Conservation (phyloP, 2,797 vertebrate genomes). For the Melanotaenia boesemani region DNA sequence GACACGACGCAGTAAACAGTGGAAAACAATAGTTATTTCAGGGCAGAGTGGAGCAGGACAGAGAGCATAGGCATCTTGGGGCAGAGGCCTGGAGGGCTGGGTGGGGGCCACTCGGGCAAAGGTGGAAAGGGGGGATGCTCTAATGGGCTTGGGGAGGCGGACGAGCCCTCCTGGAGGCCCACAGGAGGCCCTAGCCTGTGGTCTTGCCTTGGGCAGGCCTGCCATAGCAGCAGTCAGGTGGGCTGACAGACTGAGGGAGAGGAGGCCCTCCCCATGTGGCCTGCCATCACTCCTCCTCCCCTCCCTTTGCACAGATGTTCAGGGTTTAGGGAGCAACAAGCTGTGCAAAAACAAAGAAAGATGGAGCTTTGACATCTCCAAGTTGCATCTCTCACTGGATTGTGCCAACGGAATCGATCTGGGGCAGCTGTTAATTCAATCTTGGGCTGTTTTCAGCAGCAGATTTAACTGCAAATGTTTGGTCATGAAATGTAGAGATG, state of each 20-base stretch:
- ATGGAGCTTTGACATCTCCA: conserved; percentile 35
- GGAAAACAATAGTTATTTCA: conserved; percentile 81
- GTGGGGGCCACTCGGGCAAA: conserved; percentile 63
- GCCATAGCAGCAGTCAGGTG: conserved; percentile 83
- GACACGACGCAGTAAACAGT: conserved; percentile 60
- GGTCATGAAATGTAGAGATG: conserved; percentile 37
- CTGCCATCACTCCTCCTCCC: conserved; percentile 56
- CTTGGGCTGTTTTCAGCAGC: conserved; percentile 16
- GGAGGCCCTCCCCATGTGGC: conserved; percentile 74
- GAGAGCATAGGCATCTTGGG: conserved; percentile 82
- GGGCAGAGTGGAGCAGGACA: conserved; percentile 57
- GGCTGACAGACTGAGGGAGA: conserved; percentile 82
- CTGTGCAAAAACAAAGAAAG: conserved; percentile 69
- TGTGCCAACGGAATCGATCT: conserved; percentile 32
- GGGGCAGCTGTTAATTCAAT: conserved; percentile 29
- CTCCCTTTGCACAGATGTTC: conserved; percentile 74
- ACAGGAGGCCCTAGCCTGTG: conserved; percentile 89
- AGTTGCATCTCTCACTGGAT: conserved; percentile 20
- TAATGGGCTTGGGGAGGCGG: conserved; percentile 87
- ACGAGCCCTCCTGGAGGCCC: conserved; percentile 86
- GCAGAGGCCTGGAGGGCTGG: conserved; percentile 77
- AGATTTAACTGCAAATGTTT: conserved; percentile 53
- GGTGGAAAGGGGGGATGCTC: conserved; percentile 78
- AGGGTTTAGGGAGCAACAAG: conserved; percentile 74
- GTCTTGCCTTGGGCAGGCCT: conserved; percentile 91